Evolutionary conservation across 2,113 vertebrate genomes (phyloP).

Genomic region (Piliocolobus tephrosceles): DNA sequence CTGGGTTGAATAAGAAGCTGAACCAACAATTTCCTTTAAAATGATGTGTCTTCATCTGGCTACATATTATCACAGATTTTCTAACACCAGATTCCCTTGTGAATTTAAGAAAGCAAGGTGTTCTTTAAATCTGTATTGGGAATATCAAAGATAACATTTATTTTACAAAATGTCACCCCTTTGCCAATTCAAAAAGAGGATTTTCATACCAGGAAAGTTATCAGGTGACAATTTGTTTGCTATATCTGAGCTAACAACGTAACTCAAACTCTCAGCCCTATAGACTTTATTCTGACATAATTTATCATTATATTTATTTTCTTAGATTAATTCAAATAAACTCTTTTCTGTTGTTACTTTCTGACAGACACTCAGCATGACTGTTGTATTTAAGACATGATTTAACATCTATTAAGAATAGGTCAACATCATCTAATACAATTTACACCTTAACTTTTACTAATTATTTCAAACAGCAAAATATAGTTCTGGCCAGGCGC

Average conservation of each 20-base stretch:
- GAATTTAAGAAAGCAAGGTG: neutral
- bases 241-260: neutral
- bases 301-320: conserved; percentile 64
- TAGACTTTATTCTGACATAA: conserved; percentile 29
- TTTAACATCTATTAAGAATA: neutral
- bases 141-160: neutral
- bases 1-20: neutral
- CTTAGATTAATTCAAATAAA: conserved; percentile 71
- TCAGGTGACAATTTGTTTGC: neutral
- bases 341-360: conserved; percentile 67
- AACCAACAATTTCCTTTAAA: conserved; percentile 2
- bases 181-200: neutral
- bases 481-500: fast-evolving
- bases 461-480: neutral
- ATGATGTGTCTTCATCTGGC: neutral
- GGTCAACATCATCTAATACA: neutral
- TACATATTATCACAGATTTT: neutral
- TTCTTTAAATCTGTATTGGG: neutral
- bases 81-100: neutral
- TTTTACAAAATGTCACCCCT: neutral
- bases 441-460: neutral
- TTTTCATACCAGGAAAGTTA: neutral
- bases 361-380: conserved; percentile 60
- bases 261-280: neutral
- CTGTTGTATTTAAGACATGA: neutral